Evolutionary conservation across 1,140 invertebrate species (phyloP), one percentile per base, ranked within the genome.

Genomic region (Temnothorax longispinosus): DNA sequence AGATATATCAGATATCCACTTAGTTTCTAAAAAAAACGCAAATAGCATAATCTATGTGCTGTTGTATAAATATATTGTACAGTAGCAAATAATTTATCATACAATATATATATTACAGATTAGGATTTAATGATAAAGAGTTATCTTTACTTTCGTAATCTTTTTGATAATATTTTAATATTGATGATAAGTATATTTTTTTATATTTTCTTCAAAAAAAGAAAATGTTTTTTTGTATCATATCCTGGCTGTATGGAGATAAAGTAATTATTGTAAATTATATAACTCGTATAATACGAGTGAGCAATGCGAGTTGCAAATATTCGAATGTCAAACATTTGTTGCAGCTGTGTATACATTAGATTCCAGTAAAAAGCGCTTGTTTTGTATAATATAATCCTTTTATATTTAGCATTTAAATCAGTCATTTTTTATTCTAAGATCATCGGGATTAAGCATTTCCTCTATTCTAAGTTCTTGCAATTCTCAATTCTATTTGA

Each of bases 221-320:
- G 27, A 5, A 60, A 44, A 10, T 76, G 18, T 21, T 44, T 64
- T 76, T 32, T 44, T 64, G 2, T 32, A 27, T 76, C 44, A 72
- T 74, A 64, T 64, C 75, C 64, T 15, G 38, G 75, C 58, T 64
- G 56, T 64, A 78, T 64, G 18, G 3, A 50, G n/a, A 47, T 21
- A 3, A 64, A 32, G 41, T 58, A 58, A 77, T 64, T 52, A 77
- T 64, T 65, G 27, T 80, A 47, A 69, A 54, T 21, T 69, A 18
- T 54, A 41, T 2, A 50, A 69, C 0, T 47, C 5, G 10, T 69
- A 80, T 27, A n/a, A 35, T 15, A 52, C 8, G 32, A 67, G 8
- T 69, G 3, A 75, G 6, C 8, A 62, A 8, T 44, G n/a, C 5
- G 13, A 62, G 10, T 77, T 76, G 10, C 18, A 7, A 69, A 32